These are phyloP conservation scores for Elephas maximus DNA, from an alignment of 2,113 vertebrate species.

Conservation along the genomic window DNA sequence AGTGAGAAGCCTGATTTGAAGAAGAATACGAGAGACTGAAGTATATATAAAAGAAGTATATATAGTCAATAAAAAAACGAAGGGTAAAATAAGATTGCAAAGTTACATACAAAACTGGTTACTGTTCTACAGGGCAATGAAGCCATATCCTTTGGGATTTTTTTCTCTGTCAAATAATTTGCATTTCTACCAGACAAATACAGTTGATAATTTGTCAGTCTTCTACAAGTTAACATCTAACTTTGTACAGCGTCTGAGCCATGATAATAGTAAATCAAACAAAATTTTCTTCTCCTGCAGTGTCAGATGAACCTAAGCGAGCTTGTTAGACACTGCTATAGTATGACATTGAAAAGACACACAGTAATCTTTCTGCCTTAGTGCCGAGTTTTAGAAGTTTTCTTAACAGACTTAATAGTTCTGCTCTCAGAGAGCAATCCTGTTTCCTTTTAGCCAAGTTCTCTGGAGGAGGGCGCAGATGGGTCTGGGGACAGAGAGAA, in stretches of 20 bases:
- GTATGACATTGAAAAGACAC: not conserved
- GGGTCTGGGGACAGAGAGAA: not conserved
- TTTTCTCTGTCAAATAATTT: conserved; percentile 50
- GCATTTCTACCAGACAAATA: conserved; percentile 4
- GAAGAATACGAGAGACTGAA: not conserved
- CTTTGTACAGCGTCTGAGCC: not conserved
- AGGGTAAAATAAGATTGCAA: not conserved
- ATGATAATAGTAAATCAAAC: not conserved
- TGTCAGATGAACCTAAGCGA: not conserved
- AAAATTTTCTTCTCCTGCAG: not conserved
- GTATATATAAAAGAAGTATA: not conserved
- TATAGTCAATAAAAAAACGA: not conserved
- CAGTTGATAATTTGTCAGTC: not conserved
- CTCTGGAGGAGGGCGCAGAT: not conserved
- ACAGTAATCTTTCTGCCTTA: not conserved
- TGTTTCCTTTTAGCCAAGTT: not conserved
- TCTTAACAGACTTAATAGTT: not conserved
- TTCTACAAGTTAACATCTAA: not conserved
- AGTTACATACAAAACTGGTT: not conserved
- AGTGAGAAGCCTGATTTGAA: conserved; percentile 2
- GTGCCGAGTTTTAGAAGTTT: conserved; percentile 31
- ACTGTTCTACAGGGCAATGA: not conserved
- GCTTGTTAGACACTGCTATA: not conserved
- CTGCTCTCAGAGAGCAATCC: conserved; percentile 5
- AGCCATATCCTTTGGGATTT: not conserved